Percentiles rank a stretch among this genome's conserved stretches.
Conservation (phyloP, 2,797 vertebrate species). For the Pogonophryne albipinna region DNA sequence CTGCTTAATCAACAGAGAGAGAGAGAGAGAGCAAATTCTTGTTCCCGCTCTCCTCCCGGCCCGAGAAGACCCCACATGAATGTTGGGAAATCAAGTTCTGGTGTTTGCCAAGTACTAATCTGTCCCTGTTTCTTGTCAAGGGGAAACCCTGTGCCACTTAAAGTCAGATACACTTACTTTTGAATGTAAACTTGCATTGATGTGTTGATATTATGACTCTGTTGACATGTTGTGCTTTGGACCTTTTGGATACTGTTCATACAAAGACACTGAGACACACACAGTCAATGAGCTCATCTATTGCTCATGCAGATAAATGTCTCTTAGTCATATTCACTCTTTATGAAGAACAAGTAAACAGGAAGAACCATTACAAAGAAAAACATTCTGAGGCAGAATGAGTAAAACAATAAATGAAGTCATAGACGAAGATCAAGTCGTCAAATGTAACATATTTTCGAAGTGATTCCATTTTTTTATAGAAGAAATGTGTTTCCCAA, state of each 20-base stretch:
- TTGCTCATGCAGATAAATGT: slow-evolving; percentile 43
- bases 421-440: slow-evolving; percentile 3
- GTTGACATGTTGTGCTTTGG: slow-evolving; percentile 30
- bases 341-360: slow-evolving; percentile 42
- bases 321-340: slow-evolving; percentile 49
- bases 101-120: slow-evolving; percentile 76
- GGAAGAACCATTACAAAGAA: slow-evolving; percentile 15
- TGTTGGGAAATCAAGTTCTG: slow-evolving; percentile 80
- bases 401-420: slow-evolving; percentile 31
- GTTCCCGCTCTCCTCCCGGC: slow-evolving; percentile 67
- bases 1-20: slow-evolving; percentile 66
- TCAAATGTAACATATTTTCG: neutral
- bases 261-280: slow-evolving; percentile 28
- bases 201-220: slow-evolving; percentile 16
- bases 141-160: slow-evolving; percentile 54
- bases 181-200: slow-evolving; percentile 24
- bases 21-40: slow-evolving; percentile 71
- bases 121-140: slow-evolving; percentile 56
- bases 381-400: neutral
- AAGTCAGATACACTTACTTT: slow-evolving; percentile 28
- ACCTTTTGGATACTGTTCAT: slow-evolving; percentile 9
- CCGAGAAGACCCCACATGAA: slow-evolving; percentile 80
- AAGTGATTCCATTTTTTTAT: neutral
- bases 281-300: slow-evolving; percentile 58
- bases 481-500: slow-evolving; percentile 15